phyloP scores from a whole-genome alignment of 2,888 invertebrate genomes.

The Colletes collaris region DNA sequence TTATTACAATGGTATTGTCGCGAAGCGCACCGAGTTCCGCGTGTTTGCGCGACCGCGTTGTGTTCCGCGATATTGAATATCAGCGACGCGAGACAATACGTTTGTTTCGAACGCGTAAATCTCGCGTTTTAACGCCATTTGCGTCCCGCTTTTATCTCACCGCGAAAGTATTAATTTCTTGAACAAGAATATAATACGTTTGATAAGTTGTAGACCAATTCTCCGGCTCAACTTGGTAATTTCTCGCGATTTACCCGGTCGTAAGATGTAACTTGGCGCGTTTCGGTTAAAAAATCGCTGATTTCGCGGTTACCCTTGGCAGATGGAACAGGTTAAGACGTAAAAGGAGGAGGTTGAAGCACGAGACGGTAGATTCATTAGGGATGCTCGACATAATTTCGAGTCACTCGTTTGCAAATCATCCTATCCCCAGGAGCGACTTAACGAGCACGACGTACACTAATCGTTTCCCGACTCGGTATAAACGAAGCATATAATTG shows the following conservation, averaged over 20 bases:
- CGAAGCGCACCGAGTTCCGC: slow-evolving; percentile 31
- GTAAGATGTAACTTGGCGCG: too few species aligned
- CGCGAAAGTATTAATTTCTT: background rate
- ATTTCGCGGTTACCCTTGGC: too few species aligned
- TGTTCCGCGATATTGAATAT: slow-evolving; percentile 25
- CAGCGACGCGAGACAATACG: slow-evolving; percentile 9
- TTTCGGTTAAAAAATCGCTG: too few species aligned
- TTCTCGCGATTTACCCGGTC: too few species aligned
- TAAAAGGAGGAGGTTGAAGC: slow-evolving; percentile 13
- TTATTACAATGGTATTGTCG: slow-evolving; percentile 57
- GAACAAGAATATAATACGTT: too few species aligned
- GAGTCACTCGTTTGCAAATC: slow-evolving; percentile 56
- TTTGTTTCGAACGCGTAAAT: slow-evolving; percentile 4
- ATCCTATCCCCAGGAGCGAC: slow-evolving; percentile 28
- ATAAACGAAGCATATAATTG: background rate
- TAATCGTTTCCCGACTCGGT: background rate
- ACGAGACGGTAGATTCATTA: slow-evolving; percentile 55
- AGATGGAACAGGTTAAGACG: background rate
- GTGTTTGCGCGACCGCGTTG: background rate
- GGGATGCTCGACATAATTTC: slow-evolving; percentile 57
- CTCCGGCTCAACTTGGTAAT: too few species aligned
- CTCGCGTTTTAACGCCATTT: background rate
- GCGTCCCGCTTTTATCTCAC: background rate
- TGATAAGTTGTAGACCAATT: too few species aligned
- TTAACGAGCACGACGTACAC: slow-evolving; percentile 7